Evolutionary conservation across 2,888 invertebrate species (phyloP).

Genomic region (Orthonychiurus folsomi): DNA sequence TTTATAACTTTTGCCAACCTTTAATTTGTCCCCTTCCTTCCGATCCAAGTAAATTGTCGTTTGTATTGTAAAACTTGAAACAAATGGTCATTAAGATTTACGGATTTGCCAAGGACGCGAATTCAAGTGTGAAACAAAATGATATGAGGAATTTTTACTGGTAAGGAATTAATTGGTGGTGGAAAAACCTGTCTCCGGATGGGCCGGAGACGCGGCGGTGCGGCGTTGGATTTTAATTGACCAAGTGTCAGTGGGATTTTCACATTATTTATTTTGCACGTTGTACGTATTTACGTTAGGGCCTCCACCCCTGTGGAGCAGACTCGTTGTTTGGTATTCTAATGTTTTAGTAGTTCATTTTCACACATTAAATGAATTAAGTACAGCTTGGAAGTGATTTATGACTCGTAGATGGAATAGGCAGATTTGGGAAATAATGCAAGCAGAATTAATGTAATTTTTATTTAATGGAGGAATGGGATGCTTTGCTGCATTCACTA

Average conservation of each 20-base stretch:
- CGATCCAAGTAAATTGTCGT: neutral
- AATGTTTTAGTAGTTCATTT: neutral
- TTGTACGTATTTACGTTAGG: no score
- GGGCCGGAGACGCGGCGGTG: no score
- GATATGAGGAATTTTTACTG: no score
- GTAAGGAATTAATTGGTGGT: neutral
- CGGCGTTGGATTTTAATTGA: no score
- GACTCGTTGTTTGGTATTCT: neutral
- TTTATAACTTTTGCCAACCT: neutral
- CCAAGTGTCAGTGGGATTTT: conserved; percentile 1
- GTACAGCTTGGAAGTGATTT: neutral
- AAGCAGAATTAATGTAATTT: no score
- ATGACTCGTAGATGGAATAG: neutral
- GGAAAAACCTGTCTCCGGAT: neutral
- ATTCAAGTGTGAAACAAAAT: neutral
- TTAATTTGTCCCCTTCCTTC: neutral
- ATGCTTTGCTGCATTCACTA: no score
- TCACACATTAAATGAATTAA: conserved; percentile 1
- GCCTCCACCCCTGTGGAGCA: neutral
- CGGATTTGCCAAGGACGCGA: no score
- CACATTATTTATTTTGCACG: neutral
- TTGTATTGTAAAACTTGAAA: neutral
- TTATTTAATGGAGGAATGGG: no score
- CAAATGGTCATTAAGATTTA: neutral
- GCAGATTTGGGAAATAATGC: no score